Conservation (phyloP, 2,797 vertebrate species). For the Tragopan temminckii region DNA sequence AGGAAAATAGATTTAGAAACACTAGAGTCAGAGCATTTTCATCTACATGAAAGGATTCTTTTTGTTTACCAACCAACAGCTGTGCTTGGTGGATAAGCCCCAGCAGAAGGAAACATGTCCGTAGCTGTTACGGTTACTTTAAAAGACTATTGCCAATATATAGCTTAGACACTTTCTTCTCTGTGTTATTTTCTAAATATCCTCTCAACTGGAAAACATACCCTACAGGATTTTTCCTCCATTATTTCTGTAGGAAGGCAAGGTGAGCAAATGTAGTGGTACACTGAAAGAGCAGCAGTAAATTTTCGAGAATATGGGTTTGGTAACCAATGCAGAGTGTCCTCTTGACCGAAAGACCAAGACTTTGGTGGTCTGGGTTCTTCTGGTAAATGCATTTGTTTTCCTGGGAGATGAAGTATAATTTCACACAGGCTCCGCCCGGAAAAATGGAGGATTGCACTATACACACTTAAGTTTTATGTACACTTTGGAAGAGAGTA, state of each 20-base stretch:
- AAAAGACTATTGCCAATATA: neutral
- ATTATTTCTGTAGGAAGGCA: neutral
- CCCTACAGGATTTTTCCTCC: neutral
- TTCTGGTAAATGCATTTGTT: neutral
- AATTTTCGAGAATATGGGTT: neutral
- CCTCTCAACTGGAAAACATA: neutral
- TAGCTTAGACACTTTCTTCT: conserved; percentile 1
- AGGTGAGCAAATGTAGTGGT: neutral
- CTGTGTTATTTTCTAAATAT: neutral
- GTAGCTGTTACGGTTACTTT: neutral
- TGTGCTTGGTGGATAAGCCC: conserved; percentile 61
- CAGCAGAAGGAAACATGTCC: neutral
- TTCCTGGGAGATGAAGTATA: neutral
- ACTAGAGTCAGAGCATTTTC: conserved; percentile 21
- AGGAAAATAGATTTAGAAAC: conserved; percentile 46
- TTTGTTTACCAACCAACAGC: conserved; percentile 19
- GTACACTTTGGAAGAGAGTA: neutral
- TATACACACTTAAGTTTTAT: neutral
- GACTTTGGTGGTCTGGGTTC: neutral
- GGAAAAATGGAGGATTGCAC: neutral
- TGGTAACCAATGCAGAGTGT: neutral
- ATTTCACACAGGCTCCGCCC: neutral
- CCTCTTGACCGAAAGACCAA: neutral
- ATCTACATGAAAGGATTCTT: conserved; percentile 43
- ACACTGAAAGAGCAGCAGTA: neutral